A percentile compares a stretch with the other conserved stretches of the same genome.
Conservation (phyloP, 2,888 invertebrate genomes). For the Lapara coniferarum region DNA sequence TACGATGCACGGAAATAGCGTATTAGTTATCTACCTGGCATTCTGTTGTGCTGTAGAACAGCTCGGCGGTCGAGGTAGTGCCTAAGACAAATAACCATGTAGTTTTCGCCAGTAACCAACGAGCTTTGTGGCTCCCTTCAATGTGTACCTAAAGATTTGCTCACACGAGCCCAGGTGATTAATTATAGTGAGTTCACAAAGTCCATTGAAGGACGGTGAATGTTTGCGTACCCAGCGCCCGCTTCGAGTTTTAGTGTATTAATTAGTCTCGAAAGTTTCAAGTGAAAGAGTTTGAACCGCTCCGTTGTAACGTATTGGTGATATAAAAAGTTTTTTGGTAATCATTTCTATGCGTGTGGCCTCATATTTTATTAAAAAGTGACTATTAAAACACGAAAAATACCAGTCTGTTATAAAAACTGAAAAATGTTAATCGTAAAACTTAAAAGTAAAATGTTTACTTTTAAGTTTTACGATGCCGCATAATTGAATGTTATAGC, state of each 20-base stretch:
- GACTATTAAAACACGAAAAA: too few species aligned
- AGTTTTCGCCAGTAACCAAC: slow-evolving; percentile 26
- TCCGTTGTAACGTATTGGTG: background rate
- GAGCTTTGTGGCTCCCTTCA: slow-evolving; percentile 23
- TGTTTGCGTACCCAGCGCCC: slow-evolving; percentile 20
- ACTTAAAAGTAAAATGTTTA: too few species aligned
- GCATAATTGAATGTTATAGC: too few species aligned
- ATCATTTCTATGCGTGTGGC: too few species aligned
- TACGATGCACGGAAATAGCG: slow-evolving; percentile 32
- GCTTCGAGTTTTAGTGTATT: background rate
- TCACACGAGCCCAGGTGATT: slow-evolving; percentile 24
- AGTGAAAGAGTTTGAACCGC: background rate
- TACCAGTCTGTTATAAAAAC: too few species aligned
- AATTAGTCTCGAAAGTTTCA: background rate
- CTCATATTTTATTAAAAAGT: too few species aligned
- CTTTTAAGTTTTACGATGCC: too few species aligned
- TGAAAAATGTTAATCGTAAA: too few species aligned
- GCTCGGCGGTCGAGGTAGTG: background rate
- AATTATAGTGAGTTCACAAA: slow-evolving; percentile 27
- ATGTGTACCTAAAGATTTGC: slow-evolving; percentile 22
- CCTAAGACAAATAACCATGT: slow-evolving; percentile 28
- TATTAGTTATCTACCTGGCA: slow-evolving; percentile 37
- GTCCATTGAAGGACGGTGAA: slow-evolving; percentile 23
- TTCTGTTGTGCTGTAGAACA: slow-evolving; percentile 25
- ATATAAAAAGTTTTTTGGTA: too few species aligned